These are phyloP conservation scores for Paralichthys olivaceus DNA, from an alignment of 2,113 vertebrate species.

Conservation along the genomic window DNA sequence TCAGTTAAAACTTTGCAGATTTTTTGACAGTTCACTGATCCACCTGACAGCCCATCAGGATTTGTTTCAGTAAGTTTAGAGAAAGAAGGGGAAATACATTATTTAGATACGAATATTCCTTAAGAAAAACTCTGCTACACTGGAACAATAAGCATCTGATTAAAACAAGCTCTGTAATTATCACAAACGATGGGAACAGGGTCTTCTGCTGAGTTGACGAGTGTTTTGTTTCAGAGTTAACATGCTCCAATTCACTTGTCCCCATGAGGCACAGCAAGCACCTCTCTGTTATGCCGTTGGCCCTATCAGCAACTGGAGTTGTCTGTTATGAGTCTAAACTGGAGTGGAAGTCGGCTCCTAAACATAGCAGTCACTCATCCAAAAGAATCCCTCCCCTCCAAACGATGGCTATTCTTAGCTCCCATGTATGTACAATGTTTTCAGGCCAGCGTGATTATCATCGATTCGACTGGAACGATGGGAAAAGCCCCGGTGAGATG, in stretches of 20 bases:
- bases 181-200: constrained; percentile 47
- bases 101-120: constrained; percentile 8
- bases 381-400: constrained; percentile 16
- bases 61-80: background rate
- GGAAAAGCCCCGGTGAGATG: constrained; percentile 43
- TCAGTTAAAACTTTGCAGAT: background rate
- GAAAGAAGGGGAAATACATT: background rate
- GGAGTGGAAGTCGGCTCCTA: constrained; percentile 56
- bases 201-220: constrained; percentile 66
- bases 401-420: constrained; percentile 52
- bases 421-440: constrained; percentile 46
- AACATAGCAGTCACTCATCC: constrained; percentile 69
- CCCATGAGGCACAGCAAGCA: constrained; percentile 64
- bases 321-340: constrained; percentile 59
- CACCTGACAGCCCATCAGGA: background rate
- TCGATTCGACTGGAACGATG: constrained; percentile 52
- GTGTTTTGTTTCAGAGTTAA: constrained; percentile 75
- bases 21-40: background rate
- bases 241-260: constrained; percentile 80
- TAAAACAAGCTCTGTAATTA: constrained; percentile 72
- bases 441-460: constrained; percentile 48
- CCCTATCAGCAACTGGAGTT: constrained; percentile 55
- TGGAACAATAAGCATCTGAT: constrained; percentile 33
- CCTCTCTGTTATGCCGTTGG: constrained; percentile 53
- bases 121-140: background rate